phyloP scores from a whole-genome alignment of 2,888 invertebrate species.

The Drosophila paracracens region DNA sequence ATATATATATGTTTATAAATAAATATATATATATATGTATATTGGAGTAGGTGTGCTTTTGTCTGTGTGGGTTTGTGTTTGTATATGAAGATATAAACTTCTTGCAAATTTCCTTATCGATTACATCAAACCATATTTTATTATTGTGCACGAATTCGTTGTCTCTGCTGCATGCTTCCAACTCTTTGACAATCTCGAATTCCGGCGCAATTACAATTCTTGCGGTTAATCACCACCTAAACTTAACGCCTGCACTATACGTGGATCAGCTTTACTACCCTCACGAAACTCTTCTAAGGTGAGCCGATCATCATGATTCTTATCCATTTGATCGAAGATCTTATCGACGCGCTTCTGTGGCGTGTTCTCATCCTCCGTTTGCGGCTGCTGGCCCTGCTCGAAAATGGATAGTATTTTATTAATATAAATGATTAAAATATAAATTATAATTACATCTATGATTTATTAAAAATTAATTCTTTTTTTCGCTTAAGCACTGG shows the following conservation, averaged over 20 bases:
- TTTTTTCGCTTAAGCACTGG: no score
- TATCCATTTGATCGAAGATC: constrained; percentile 99
- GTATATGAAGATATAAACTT: constrained; percentile 24
- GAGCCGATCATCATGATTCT: constrained; percentile 96
- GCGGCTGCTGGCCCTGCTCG: constrained; percentile 96
- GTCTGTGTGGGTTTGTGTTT: constrained; percentile 11
- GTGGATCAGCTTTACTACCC: constrained; percentile 99
- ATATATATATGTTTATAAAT: constrained; percentile 10
- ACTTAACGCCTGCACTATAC: constrained; percentile 98
- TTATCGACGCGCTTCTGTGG: constrained; percentile 98
- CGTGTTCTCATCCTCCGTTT: constrained; percentile 95
- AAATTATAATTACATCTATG: not conserved
- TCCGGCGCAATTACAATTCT: constrained; percentile 86
- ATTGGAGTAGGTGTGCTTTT: constrained; percentile 6
- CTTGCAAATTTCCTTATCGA: constrained; percentile 29
- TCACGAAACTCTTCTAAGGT: constrained; percentile 99
- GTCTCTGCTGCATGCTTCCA: constrained; percentile 48
- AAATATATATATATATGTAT: constrained; percentile 12
- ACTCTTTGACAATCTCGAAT: constrained; percentile 93
- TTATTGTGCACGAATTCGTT: constrained; percentile 59
- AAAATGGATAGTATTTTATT: constrained; percentile 41
- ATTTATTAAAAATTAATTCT: not conserved
- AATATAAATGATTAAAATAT: not conserved
- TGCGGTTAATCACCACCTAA: constrained; percentile 94
- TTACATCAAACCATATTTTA: constrained; percentile 41